phyloP scores from a whole-genome alignment of 2,797 vertebrate genomes.

The Peromyscus nudipes region DNA sequence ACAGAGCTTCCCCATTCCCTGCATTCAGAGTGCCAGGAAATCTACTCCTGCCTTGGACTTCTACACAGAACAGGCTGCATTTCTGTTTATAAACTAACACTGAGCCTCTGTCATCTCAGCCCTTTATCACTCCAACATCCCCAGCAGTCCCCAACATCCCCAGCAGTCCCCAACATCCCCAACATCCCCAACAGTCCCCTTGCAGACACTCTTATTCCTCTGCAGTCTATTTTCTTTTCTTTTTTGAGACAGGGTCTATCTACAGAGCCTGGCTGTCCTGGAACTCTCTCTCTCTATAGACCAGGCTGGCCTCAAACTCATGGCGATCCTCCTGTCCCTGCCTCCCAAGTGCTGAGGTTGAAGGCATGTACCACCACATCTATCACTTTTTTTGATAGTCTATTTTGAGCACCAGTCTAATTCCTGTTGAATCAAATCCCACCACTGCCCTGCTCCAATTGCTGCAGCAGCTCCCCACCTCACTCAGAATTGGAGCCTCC shows the following conservation, averaged over 20 bases:
- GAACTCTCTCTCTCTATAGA: neutral
- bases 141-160: neutral
- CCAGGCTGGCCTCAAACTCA: neutral
- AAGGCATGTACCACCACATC: neutral
- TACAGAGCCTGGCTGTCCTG: neutral
- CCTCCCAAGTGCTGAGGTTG: neutral
- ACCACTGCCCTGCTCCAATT: neutral
- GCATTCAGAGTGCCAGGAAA: neutral
- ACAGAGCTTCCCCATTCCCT: neutral
- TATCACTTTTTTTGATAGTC: neutral
- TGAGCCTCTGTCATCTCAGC: neutral
- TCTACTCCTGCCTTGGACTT: neutral
- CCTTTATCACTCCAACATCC: slow-evolving; percentile 14
- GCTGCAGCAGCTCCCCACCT: neutral
- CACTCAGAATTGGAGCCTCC: neutral
- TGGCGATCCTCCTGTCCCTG: neutral
- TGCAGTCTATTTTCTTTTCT: neutral
- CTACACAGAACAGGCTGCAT: neutral
- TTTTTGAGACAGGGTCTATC: neutral
- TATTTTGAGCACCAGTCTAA: slow-evolving; percentile 1
- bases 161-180: neutral
- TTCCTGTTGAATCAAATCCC: neutral
- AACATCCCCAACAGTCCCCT: neutral
- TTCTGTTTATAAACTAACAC: neutral
- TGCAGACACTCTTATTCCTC: slow-evolving; percentile 3